phyloP scores from a whole-genome alignment of 2,113 vertebrate species.

The Spilogale gracilis region DNA sequence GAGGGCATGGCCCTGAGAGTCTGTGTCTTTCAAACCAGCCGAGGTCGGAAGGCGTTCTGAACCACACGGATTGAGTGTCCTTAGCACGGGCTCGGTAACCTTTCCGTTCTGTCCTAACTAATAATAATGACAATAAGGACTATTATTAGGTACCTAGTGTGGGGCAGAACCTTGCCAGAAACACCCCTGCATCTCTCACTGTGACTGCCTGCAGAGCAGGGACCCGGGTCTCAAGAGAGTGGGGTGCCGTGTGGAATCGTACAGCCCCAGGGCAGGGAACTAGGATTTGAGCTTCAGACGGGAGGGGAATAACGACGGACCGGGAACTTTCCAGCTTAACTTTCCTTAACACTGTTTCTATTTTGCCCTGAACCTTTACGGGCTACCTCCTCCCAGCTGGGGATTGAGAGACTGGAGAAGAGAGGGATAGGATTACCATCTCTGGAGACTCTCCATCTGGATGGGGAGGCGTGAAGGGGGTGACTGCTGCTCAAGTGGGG shows the following conservation, averaged over 20 bases:
- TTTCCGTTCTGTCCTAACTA: neutral
- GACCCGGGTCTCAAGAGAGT: neutral
- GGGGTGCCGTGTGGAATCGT: neutral
- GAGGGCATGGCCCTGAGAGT: neutral
- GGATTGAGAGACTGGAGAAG: neutral
- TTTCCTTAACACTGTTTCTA: neutral
- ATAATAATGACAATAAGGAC: neutral
- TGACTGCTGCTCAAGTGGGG: neutral
- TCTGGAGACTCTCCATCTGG: neutral
- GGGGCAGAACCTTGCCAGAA: neutral
- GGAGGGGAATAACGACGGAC: neutral
- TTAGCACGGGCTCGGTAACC: neutral
- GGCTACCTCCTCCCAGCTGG: neutral
- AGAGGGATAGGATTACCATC: neutral
- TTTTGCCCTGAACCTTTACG: neutral
- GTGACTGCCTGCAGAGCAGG: neutral
- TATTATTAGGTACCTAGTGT: neutral
- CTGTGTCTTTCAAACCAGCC: neutral
- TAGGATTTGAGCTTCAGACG: neutral
- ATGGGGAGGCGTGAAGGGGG: neutral
- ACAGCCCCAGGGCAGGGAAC: neutral
- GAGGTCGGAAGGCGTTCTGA: neutral
- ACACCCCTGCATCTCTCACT: neutral
- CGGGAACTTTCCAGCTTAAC: neutral
- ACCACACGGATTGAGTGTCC: neutral